Evolutionary conservation across 2,113 vertebrate genomes (phyloP).

Genomic region (Aphelocoma coerulescens): DNA sequence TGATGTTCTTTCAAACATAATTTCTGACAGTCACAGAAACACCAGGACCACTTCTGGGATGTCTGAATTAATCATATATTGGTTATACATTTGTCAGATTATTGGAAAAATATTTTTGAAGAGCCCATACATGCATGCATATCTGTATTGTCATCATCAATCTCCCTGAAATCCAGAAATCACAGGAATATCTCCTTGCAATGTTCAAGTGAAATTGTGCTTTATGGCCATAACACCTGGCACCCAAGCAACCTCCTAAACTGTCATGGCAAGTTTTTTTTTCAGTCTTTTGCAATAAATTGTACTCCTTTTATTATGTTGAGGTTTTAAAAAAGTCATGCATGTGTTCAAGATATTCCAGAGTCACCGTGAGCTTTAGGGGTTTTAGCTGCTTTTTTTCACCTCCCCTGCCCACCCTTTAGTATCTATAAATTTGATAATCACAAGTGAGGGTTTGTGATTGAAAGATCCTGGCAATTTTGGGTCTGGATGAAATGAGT

Average conservation of each 20-base stretch:
- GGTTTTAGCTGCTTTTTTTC: not conserved
- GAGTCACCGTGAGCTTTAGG: not conserved
- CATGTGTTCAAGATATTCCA: not conserved
- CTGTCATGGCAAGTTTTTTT: not conserved
- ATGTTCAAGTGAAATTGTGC: not conserved
- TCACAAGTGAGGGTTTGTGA: not conserved
- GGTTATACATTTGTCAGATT: not conserved
- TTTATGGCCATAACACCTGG: not conserved
- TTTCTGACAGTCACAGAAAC: not conserved
- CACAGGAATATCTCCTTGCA: not conserved
- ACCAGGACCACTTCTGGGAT: not conserved
- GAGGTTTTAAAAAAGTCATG: not conserved
- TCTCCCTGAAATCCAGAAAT: not conserved
- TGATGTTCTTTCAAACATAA: not conserved
- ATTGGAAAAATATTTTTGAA: not conserved
- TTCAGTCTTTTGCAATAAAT: not conserved
- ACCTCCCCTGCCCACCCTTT: not conserved
- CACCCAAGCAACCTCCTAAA: not conserved
- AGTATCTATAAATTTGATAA: not conserved
- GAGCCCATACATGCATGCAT: not conserved
- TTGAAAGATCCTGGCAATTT: not conserved
- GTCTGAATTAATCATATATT: not conserved
- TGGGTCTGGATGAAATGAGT: not conserved
- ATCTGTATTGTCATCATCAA: not conserved
- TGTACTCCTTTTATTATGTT: not conserved